Evolutionary conservation across 2,888 invertebrate genomes (phyloP).

Genomic region (Epinotia ramella): DNA sequence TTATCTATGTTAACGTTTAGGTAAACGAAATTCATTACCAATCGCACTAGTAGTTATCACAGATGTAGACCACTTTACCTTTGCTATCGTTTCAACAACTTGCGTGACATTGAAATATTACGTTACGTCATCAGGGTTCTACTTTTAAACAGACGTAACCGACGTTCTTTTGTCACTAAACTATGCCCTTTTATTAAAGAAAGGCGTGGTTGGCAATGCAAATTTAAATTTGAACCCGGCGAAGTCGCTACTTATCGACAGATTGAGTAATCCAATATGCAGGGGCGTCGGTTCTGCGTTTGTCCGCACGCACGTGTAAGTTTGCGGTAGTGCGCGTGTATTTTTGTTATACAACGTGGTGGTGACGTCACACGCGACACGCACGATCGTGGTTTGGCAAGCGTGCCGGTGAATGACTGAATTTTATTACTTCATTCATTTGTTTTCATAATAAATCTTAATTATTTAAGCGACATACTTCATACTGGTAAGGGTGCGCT

Average conservation of each 20-base stretch:
- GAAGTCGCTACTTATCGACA: constrained; percentile 15
- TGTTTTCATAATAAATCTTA: constrained; percentile 16
- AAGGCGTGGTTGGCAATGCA: constrained; percentile 1
- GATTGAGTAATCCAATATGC: neutral
- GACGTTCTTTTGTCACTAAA: neutral
- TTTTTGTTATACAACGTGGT: constrained; percentile 38
- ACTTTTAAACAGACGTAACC: neutral
- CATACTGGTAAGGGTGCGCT: no score
- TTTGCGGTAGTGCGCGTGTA: constrained; percentile 33
- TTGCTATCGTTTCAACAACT: constrained; percentile 29
- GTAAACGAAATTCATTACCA: constrained; percentile 13
- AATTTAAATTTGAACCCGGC: constrained; percentile 12
- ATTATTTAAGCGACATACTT: constrained; percentile 1
- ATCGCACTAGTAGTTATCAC: constrained; percentile 25
- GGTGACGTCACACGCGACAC: constrained; percentile 33
- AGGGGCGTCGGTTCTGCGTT: constrained; percentile 1
- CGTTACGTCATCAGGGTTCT: constrained; percentile 17
- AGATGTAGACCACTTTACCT: constrained; percentile 24
- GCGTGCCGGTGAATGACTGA: constrained; percentile 19
- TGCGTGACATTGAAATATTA: constrained; percentile 41
- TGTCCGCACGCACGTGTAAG: constrained; percentile 8
- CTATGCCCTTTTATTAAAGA: constrained; percentile 3
- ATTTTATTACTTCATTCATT: constrained; percentile 22
- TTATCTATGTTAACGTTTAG: constrained; percentile 34
- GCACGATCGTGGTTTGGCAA: constrained; percentile 21